phyloP scores from a whole-genome alignment of 2,113 vertebrate species.

The Vimba vimba region DNA sequence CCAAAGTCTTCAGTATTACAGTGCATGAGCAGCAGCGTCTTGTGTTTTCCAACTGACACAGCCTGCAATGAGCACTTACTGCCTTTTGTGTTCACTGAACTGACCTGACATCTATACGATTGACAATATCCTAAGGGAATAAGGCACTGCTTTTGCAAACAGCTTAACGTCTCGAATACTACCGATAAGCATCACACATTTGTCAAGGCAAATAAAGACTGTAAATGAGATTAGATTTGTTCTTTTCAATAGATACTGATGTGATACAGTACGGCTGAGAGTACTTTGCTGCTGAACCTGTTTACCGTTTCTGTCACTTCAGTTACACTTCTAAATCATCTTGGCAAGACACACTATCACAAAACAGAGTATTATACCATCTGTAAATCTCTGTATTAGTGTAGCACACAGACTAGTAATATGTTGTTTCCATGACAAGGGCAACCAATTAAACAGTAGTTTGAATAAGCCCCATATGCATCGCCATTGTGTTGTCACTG shows the following conservation, averaged over 20 bases:
- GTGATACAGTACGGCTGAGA: constrained; percentile 13
- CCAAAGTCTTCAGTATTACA: neutral
- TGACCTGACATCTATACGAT: neutral
- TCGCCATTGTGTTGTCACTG: constrained; percentile 40
- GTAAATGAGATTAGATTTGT: constrained; percentile 42
- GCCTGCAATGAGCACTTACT: neutral
- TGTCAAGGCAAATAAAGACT: constrained; percentile 36
- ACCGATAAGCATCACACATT: constrained; percentile 34
- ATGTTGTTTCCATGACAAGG: constrained; percentile 47
- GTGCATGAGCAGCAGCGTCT: constrained; percentile 8
- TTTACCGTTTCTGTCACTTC: constrained; percentile 44
- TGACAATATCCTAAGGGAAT: constrained; percentile 4
- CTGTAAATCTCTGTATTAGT: constrained; percentile 28
- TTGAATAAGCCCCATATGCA: constrained; percentile 40
- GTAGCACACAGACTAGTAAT: constrained; percentile 23
- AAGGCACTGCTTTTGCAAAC: constrained; percentile 14
- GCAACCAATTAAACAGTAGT: constrained; percentile 52
- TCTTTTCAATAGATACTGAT: neutral
- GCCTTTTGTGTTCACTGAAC: constrained; percentile 44
- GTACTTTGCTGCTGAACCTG: constrained; percentile 14
- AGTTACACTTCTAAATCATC: constrained; percentile 47
- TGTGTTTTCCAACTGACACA: constrained; percentile 8
- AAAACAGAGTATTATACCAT: constrained; percentile 11
- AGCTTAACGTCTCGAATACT: neutral
- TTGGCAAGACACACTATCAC: constrained; percentile 41